Base-by-base conservation (phyloP, 2,113 vertebrate species). In the Urocynchramus pylzowi region DNA sequence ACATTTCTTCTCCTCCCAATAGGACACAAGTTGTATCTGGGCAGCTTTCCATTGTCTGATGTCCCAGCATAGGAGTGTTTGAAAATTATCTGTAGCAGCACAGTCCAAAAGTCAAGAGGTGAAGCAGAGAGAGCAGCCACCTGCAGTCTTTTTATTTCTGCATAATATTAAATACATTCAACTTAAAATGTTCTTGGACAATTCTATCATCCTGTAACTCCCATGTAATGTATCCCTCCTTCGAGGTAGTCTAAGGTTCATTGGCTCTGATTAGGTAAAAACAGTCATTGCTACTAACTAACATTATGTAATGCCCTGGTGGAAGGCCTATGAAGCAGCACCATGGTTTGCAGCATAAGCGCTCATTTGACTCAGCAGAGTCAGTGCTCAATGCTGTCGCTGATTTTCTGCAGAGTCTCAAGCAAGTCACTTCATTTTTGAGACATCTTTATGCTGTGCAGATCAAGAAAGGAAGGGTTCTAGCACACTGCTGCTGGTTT, bases 71-170 rank as follows among this genome's bases (percentile, higher is more conserved):
- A 93, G 91, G 73, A 95, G 53, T 86, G 91, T 92, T 71, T 95
- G 93, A 97, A 97, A 91, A 97, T 78, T 86, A 81, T 96, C 96
- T 87, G 77, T 33, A 86, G 97, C 81, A 11, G 41, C 85, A 74
- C 63, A 90, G 95, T 93, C 94, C 89, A 94, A 83, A 92, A 97
- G 94, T 87, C 91, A 97, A 69, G 88, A 92, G 90, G 91, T 65
- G 69, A 97, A 97, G 91, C 37, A n/a, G 78, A 96, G 94, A 96
- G 84, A 96, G 86, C 77, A 96, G 86, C 95, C 97, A 97, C 97
- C 97, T 98, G 95, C 94, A 87, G 97, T 50, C 87, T 97, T 96
- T 97, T 96, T 97, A 93, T 97, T 95, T 96, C 96, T 97, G 95
- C 91, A 91, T 96, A 93, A 96, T 97, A 96, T 97, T 94, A 97